These are phyloP conservation scores for Orcinus orca DNA, from an alignment of 2,113 vertebrate species.

Conservation along the genomic window DNA sequence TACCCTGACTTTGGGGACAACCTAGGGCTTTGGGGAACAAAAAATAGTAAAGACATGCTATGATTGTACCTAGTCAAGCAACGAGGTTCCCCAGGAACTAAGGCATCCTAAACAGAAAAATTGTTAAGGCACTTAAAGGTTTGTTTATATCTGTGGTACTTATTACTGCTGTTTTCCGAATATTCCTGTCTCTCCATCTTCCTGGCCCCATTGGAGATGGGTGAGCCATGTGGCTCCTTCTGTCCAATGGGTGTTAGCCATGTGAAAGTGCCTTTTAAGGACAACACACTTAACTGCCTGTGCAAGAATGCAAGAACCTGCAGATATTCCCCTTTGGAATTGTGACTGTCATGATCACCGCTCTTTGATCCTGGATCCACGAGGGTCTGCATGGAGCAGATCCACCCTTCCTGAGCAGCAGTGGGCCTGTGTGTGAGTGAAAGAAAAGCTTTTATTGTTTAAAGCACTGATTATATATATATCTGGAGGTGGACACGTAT, in stretches of 20 bases:
- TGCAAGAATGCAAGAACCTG: neutral
- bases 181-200: neutral
- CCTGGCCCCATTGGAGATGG: fast-evolving
- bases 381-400: neutral
- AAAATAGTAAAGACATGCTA: neutral
- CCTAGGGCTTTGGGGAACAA: too few relatives aligned
- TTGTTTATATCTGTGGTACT: neutral
- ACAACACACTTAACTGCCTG: neutral
- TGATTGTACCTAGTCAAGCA: neutral
- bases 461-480: too few relatives aligned
- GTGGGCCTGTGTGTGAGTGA: neutral
- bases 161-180: neutral
- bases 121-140: neutral
- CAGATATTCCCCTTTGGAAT: neutral
- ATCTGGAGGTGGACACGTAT: neutral
- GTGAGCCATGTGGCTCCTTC: neutral
- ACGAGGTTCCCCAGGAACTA: neutral
- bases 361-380: neutral
- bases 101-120: neutral
- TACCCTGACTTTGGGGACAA: neutral
- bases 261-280: neutral
- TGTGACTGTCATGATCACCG: neutral
- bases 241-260: neutral
- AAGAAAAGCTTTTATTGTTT: neutral
- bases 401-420: neutral